phyloP scores from a whole-genome alignment of 2,888 invertebrate species.

The Apamea anceps region DNA sequence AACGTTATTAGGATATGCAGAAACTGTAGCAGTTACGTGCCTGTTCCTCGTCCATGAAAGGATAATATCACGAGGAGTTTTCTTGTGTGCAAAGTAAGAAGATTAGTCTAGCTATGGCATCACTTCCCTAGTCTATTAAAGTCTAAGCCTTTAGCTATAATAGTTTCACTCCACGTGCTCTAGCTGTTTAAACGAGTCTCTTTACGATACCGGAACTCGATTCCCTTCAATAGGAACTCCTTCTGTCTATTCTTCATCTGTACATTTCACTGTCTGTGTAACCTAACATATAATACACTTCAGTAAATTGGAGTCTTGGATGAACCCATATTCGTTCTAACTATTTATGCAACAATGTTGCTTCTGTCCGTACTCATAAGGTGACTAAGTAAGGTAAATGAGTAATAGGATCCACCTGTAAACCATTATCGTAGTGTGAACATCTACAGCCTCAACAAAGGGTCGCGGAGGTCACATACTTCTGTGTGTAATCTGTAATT shows the following conservation, averaged over 20 bases:
- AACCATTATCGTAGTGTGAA: conserved; percentile 44
- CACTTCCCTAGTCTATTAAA: not conserved
- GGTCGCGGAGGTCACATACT: conserved; percentile 39
- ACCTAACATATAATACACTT: not conserved
- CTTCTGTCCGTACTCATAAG: not conserved
- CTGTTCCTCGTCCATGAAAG: not conserved
- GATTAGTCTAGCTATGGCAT: not conserved
- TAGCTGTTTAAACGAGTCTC: not conserved
- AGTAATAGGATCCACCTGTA: conserved; percentile 32
- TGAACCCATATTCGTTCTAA: not conserved
- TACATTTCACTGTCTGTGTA: not conserved
- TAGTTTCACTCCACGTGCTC: too few relatives aligned
- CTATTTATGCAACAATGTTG: not conserved
- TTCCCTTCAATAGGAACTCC: too few relatives aligned
- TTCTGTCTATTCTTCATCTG: too few relatives aligned
- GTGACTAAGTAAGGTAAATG: conserved; percentile 6
- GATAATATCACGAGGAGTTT: not conserved
- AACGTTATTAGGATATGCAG: not conserved
- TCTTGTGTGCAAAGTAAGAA: not conserved
- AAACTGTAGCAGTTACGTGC: not conserved
- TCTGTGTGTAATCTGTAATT: conserved; percentile 34
- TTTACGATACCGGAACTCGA: not conserved
- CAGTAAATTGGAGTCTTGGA: not conserved
- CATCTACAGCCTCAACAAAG: conserved; percentile 19
- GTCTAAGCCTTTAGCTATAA: not conserved